Conservation (phyloP, 2,113 vertebrate species). For the Labrus mixtus region DNA sequence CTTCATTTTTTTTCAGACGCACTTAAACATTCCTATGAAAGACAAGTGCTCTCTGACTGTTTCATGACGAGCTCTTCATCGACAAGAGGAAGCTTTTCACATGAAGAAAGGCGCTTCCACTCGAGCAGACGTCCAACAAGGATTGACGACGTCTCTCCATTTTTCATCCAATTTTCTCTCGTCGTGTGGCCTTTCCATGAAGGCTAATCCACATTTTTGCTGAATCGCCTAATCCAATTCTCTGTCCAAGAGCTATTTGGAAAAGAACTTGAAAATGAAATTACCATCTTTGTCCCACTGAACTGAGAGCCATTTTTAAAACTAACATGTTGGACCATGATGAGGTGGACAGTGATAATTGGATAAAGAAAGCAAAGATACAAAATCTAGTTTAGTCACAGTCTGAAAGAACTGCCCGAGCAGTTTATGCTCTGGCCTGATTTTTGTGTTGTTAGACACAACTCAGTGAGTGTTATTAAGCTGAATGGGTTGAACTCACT, state of each 20-base stretch:
- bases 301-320: neutral
- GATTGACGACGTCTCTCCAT: neutral
- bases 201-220: conserved; percentile 30
- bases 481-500: conserved; percentile 24
- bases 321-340: neutral
- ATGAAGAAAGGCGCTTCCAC: conserved; percentile 9
- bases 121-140: conserved; percentile 14
- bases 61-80: conserved; percentile 25
- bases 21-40: conserved; percentile 25
- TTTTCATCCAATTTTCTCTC: conserved; percentile 32
- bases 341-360: conserved; percentile 4
- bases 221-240: conserved; percentile 56
- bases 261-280: neutral
- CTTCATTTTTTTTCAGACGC: neutral
- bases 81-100: conserved; percentile 27
- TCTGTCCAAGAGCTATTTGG: neutral
- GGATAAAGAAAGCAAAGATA: conserved; percentile 24
- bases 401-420: neutral
- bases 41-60: neutral
- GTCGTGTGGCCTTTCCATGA: conserved; percentile 29
- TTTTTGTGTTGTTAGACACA: conserved; percentile 22
- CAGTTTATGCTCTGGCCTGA: conserved; percentile 8
- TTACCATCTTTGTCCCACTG: neutral
- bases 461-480: conserved; percentile 24
- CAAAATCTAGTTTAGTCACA: neutral